These are phyloP conservation scores for Loris lydekkerianus DNA, from an alignment of 2,797 vertebrate species.

Conservation along the genomic window DNA sequence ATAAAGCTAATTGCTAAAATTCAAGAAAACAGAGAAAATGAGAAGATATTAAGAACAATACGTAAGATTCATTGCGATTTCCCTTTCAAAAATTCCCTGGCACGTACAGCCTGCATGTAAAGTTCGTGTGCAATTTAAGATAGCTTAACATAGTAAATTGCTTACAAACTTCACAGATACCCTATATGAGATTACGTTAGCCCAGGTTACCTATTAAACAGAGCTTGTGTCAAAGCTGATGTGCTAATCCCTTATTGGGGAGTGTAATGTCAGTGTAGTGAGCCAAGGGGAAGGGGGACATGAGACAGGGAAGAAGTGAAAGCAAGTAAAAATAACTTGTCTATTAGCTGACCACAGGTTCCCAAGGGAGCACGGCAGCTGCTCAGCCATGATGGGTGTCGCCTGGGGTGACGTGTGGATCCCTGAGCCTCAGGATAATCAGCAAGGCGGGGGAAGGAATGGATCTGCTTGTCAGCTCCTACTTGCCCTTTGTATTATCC, in stretches of 20 bases:
- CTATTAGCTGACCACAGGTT: background rate
- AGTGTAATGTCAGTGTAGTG: background rate
- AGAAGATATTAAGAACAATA: background rate
- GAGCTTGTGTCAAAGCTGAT: background rate
- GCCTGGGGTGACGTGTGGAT: background rate
- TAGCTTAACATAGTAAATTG: too few species aligned
- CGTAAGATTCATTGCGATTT: background rate
- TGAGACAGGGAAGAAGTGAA: background rate
- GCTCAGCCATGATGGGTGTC: background rate
- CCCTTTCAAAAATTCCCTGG: background rate
- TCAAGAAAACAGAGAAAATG: constrained; percentile 26
- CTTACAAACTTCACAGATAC: too few species aligned
- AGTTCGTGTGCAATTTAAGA: too few species aligned
- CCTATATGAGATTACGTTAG: background rate
- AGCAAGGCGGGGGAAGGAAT: background rate
- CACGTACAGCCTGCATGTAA: background rate
- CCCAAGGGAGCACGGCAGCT: background rate
- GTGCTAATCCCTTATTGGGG: background rate
- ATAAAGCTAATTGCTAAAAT: constrained; percentile 36
- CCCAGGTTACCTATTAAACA: constrained; percentile 14
- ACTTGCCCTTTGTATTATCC: background rate
- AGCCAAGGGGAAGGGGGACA: background rate
- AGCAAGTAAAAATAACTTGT: background rate
- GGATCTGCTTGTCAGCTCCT: background rate
- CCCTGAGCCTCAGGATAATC: background rate